Evolutionary conservation across 2,113 vertebrate species (phyloP).

Genomic region (Dunckerocampus dactyliophorus): DNA sequence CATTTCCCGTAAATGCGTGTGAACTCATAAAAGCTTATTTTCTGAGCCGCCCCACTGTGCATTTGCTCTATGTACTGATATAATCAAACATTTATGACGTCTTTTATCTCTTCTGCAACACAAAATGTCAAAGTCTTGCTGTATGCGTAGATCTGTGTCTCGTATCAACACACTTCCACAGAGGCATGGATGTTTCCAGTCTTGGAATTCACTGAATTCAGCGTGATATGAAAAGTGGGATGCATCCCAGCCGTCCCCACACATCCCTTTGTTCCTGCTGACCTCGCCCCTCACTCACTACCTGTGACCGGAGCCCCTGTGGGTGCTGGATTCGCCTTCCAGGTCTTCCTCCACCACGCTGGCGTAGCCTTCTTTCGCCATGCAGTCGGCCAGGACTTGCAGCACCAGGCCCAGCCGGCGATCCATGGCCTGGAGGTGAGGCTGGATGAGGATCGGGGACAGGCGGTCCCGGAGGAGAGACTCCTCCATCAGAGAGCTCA

Average conservation of each 20-base stretch:
- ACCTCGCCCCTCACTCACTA: slow-evolving; percentile 72
- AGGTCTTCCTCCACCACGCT: slow-evolving; percentile 86
- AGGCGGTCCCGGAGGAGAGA: slow-evolving; percentile 83
- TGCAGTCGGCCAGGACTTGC: slow-evolving; percentile 80
- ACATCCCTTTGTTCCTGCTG: slow-evolving; percentile 35
- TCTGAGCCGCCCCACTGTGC: slow-evolving; percentile 22
- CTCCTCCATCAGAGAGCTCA: slow-evolving; percentile 90
- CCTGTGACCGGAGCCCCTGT: slow-evolving; percentile 77
- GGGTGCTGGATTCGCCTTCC: slow-evolving; percentile 48
- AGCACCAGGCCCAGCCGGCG: slow-evolving; percentile 85
- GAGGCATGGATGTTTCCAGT: slow-evolving; percentile 54
- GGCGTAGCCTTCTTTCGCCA: slow-evolving; percentile 81
- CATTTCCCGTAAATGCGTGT: slow-evolving; percentile 6
- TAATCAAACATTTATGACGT: slow-evolving; percentile 46
- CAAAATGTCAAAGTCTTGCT: slow-evolving; percentile 14
- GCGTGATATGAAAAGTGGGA: slow-evolving; percentile 52
- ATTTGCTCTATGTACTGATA: slow-evolving; percentile 10
- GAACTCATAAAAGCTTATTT: slow-evolving; percentile 48
- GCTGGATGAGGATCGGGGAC: slow-evolving; percentile 81
- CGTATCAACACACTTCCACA: neutral
- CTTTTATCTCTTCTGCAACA: slow-evolving; percentile 33
- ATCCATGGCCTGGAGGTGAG: slow-evolving; percentile 90
- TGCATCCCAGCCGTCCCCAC: slow-evolving; percentile 52
- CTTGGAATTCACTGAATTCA: slow-evolving; percentile 94
- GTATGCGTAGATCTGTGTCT: neutral